Conservation (phyloP, 1,140 invertebrate genomes). For the Ganaspis sp. region DNA sequence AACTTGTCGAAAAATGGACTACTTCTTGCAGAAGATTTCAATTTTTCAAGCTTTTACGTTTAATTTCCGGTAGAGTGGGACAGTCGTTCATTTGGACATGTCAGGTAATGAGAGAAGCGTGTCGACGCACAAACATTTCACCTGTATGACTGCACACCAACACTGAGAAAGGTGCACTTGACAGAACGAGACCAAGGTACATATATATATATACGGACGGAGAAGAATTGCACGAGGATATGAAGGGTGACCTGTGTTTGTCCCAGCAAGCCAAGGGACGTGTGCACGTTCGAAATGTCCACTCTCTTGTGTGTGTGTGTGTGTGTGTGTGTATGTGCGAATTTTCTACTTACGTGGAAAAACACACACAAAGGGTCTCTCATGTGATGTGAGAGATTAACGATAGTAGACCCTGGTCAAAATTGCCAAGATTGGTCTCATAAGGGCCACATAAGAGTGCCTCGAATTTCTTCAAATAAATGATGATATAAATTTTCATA, state of each 20-base stretch:
- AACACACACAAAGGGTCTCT: neutral
- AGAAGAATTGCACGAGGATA: constrained; percentile 21
- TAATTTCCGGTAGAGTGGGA: constrained; percentile 34
- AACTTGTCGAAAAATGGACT: neutral
- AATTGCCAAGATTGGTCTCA: constrained; percentile 4
- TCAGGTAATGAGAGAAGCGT: constrained; percentile 21
- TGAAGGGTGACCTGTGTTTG: constrained; percentile 7
- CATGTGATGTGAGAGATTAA: constrained; percentile 8
- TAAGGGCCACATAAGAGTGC: neutral
- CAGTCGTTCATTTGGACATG: constrained; percentile 26
- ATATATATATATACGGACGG: too few relatives aligned
- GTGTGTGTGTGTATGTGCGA: neutral
- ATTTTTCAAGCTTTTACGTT: constrained; percentile 38
- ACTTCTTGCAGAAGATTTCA: constrained; percentile 12
- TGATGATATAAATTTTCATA: neutral
- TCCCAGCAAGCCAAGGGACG: neutral
- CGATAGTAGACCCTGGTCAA: neutral
- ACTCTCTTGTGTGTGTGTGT: neutral
- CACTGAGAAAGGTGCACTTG: neutral
- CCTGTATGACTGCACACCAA: neutral
- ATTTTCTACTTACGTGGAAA: neutral
- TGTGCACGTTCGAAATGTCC: constrained; percentile 26
- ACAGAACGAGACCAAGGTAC: constrained; percentile 23
- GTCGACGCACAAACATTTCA: neutral
- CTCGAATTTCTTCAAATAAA: neutral